A percentile compares a stretch with the other conserved stretches of the same genome.
Conservation (phyloP, 1,140 invertebrate genomes). For the Neuroterus valhalla region DNA sequence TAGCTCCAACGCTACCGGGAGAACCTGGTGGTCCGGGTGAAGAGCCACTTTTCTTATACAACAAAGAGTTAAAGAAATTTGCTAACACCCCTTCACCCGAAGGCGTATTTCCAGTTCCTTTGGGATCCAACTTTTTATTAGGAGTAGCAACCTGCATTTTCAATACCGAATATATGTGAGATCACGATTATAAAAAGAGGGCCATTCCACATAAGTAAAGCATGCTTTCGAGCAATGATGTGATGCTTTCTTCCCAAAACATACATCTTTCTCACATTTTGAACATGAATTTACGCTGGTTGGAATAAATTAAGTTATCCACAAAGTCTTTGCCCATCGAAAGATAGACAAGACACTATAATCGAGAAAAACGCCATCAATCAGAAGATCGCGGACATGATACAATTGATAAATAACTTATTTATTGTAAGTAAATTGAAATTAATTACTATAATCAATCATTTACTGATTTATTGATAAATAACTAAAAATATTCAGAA, state of each 20-base stretch:
- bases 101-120: conserved; percentile 76
- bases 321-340: too few species aligned
- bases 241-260: conserved; percentile 15
- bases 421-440: too few species aligned
- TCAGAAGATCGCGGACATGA: too few species aligned
- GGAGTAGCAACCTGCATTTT: conserved; percentile 68
- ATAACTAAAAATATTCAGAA: too few species aligned
- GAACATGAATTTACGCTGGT: neutral
- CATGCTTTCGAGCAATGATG: conserved; percentile 56
- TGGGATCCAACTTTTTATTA: conserved; percentile 72
- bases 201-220: conserved; percentile 60
- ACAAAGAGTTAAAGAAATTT: conserved; percentile 98
- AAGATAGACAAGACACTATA: too few species aligned
- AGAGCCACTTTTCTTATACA: conserved; percentile 91
- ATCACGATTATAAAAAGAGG: conserved; percentile 17
- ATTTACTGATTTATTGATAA: too few species aligned
- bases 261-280: conserved; percentile 9
- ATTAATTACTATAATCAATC: too few species aligned
- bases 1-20: conserved; percentile 65
- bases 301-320: too few species aligned
- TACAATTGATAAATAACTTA: too few species aligned
- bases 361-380: too few species aligned
- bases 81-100: conserved; percentile 95
- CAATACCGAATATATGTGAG: conserved; percentile 24
- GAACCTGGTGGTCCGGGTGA: conserved; percentile 75